phyloP scores from a whole-genome alignment of 1,140 invertebrate species.

The Caenorhabditis latens region DNA sequence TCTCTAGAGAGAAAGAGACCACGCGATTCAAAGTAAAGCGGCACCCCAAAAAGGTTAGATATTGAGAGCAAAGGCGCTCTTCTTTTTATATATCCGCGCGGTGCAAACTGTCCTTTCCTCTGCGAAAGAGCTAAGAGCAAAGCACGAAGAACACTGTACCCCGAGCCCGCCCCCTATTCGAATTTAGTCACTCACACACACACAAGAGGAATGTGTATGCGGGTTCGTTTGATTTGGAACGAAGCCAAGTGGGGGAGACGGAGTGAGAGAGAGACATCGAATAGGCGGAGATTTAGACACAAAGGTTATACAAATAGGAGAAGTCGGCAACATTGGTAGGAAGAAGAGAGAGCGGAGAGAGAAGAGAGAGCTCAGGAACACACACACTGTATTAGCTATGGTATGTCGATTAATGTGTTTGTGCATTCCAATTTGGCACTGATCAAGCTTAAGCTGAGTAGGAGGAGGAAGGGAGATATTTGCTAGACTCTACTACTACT shows the following conservation, averaged over 20 bases:
- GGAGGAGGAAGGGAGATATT: not conserved
- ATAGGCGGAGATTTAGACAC: slow-evolving; percentile 26
- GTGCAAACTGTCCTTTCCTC: slow-evolving; percentile 13
- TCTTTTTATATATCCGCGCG: not conserved
- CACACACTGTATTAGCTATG: slow-evolving; percentile 39
- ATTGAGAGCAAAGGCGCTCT: not conserved
- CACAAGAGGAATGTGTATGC: slow-evolving; percentile 38
- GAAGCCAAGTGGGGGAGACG: slow-evolving; percentile 39
- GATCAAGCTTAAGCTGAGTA: slow-evolving; percentile 26
- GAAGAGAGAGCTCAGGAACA: slow-evolving; percentile 1
- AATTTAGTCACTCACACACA: slow-evolving; percentile 38
- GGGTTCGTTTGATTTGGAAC: slow-evolving; percentile 55
- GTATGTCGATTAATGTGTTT: slow-evolving; percentile 34
- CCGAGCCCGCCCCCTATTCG: not conserved
- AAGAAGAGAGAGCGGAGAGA: too few relatives aligned
- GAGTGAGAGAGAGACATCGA: not conserved
- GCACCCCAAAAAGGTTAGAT: too few relatives aligned
- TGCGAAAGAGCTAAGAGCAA: not conserved
- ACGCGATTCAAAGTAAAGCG: not conserved
- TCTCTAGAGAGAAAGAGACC: not conserved
- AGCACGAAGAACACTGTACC: slow-evolving; percentile 45
- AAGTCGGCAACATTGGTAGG: slow-evolving; percentile 46
- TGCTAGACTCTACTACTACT: not conserved
- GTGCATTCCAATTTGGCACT: slow-evolving; percentile 52
- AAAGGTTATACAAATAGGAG: slow-evolving; percentile 52